Conservation (phyloP, 2,797 vertebrate genomes). For the Galaxias olidus region DNA sequence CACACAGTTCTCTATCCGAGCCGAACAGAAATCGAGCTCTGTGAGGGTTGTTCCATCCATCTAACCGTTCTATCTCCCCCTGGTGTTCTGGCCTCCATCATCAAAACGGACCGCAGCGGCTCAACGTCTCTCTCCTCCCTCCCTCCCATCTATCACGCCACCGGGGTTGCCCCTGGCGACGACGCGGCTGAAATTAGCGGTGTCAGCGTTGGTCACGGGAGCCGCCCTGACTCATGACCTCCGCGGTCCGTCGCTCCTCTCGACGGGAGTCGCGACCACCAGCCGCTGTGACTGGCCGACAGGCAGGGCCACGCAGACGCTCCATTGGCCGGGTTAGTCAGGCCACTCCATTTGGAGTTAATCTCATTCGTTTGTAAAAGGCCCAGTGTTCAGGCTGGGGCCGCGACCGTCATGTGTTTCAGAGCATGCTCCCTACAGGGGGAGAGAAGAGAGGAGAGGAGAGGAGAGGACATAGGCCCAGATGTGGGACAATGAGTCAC, state of each 20-base stretch:
- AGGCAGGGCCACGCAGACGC: conserved; percentile 45
- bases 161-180: conserved; percentile 57
- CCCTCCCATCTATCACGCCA: too few species aligned
- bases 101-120: too few species aligned
- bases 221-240: conserved; percentile 30
- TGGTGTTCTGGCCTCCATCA: too few species aligned
- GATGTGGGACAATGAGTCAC: background rate
- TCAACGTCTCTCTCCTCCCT: too few species aligned
- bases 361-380: conserved; percentile 50
- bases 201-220: conserved; percentile 8
- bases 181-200: conserved; percentile 62
- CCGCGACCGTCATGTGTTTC: conserved; percentile 31
- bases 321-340: conserved; percentile 36
- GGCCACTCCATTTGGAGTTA: conserved; percentile 48
- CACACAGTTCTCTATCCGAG: too few species aligned
- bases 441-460: conserved; percentile 1
- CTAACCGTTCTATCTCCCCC: too few species aligned
- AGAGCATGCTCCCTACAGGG: background rate
- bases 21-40: too few species aligned
- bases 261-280: too few species aligned
- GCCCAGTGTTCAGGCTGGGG: conserved; percentile 23
- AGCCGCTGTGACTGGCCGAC: background rate
- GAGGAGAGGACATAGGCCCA: background rate
- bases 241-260: too few species aligned
- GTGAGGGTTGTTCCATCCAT: too few species aligned